Evolutionary conservation across 2,888 invertebrate species (phyloP).

Genomic region (Sclerodermus sp.): DNA sequence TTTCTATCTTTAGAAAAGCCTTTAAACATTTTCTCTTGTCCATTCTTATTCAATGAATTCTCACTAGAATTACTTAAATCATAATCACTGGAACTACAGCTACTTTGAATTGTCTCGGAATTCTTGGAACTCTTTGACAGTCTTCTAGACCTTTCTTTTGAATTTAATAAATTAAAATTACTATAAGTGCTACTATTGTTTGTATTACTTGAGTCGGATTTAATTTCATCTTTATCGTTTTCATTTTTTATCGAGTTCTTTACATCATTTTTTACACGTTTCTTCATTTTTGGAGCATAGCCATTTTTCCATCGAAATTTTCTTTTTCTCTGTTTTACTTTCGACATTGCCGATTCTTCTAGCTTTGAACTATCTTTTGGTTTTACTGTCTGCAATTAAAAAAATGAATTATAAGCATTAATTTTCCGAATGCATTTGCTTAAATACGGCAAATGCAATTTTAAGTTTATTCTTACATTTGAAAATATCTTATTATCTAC

Average conservation of each 20-base stretch:
- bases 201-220: conserved; percentile 12
- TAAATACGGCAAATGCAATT: too few relatives aligned
- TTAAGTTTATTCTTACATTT: conserved; percentile 37
- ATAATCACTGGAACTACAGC: conserved; percentile 33
- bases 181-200: conserved; percentile 35
- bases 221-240: too few relatives aligned
- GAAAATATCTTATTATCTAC: conserved; percentile 48
- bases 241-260: too few relatives aligned
- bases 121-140: conserved; percentile 34
- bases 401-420: not conserved
- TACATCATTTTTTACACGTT: conserved; percentile 19
- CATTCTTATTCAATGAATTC: conserved; percentile 11
- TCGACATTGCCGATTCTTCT: conserved; percentile 14
- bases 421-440: too few relatives aligned
- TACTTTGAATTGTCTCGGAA: conserved; percentile 15
- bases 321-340: conserved; percentile 24
- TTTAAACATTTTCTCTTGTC: conserved; percentile 26
- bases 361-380: conserved; percentile 15
- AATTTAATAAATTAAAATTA: conserved; percentile 19
- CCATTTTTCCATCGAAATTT: conserved; percentile 44
- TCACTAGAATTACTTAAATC: conserved; percentile 27
- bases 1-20: conserved; percentile 26
- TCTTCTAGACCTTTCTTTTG: conserved; percentile 20
- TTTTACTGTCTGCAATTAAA: conserved; percentile 25
- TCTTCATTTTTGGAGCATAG: conserved; percentile 24